Evolutionary conservation across 1,140 invertebrate genomes (phyloP).

Genomic region (Eurosta solidaginis): DNA sequence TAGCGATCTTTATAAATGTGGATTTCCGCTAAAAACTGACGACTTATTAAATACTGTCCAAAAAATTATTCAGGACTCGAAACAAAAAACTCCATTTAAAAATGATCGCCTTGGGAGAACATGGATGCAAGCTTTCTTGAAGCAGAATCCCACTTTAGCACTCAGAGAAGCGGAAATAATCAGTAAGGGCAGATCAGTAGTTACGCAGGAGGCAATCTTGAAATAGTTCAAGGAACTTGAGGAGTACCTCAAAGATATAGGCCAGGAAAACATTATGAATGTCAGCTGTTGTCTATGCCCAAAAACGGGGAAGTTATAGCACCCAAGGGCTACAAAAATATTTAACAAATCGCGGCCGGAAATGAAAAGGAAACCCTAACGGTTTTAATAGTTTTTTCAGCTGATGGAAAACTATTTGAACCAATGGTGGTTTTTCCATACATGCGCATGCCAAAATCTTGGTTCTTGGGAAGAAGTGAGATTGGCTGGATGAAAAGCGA

Average conservation of each 20-base stretch:
- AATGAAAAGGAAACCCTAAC: slow-evolving; percentile 56
- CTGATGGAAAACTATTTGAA: slow-evolving; percentile 34
- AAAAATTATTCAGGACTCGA: neutral
- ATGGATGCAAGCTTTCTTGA: slow-evolving; percentile 45
- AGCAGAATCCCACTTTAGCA: slow-evolving; percentile 42
- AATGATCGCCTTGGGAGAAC: slow-evolving; percentile 38
- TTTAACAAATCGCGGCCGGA: slow-evolving; percentile 47
- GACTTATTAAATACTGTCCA: slow-evolving; percentile 26
- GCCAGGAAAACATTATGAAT: slow-evolving; percentile 41
- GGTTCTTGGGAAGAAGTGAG: slow-evolving; percentile 33
- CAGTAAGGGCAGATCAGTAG: slow-evolving; percentile 30
- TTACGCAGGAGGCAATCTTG: slow-evolving; percentile 2
- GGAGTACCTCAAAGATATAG: slow-evolving; percentile 28
- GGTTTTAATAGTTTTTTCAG: slow-evolving; percentile 47
- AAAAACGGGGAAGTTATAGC: slow-evolving; percentile 50
- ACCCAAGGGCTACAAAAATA: slow-evolving; percentile 46
- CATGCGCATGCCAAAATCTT: slow-evolving; percentile 39
- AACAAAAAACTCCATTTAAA: slow-evolving; percentile 4
- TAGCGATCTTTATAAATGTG: neutral
- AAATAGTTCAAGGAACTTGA: slow-evolving; percentile 9
- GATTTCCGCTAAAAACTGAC: slow-evolving; percentile 12
- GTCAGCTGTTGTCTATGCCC: slow-evolving; percentile 49
- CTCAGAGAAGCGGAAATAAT: slow-evolving; percentile 42
- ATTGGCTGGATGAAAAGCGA: too few species aligned
- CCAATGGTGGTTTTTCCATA: slow-evolving; percentile 42